phyloP scores from a whole-genome alignment of 1,140 invertebrate genomes.

The Araneus ventricosus region DNA sequence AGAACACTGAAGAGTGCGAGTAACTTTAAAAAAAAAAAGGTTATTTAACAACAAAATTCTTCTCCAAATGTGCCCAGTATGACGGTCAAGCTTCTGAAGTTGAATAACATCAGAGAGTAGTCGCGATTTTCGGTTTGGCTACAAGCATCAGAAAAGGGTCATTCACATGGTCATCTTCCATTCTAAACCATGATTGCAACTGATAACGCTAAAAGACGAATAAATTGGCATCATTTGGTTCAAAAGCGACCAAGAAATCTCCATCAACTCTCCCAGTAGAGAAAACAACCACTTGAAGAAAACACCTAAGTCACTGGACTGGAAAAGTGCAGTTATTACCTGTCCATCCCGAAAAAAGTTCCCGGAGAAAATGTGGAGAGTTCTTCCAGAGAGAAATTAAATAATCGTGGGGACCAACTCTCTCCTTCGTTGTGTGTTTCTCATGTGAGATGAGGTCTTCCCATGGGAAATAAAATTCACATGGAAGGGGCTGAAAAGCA shows the following conservation, averaged over 20 bases:
- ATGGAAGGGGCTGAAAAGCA: not conserved
- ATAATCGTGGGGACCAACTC: constrained; percentile 10
- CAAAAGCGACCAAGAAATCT: not conserved
- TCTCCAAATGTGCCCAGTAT: too few relatives aligned
- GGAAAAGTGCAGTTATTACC: constrained; percentile 14
- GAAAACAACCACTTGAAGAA: not conserved
- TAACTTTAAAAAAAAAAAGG: too few relatives aligned
- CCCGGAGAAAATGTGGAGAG: not conserved
- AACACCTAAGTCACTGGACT: not conserved
- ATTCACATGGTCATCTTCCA: constrained; percentile 9
- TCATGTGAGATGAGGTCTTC: constrained; percentile 1
- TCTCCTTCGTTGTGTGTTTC: not conserved
- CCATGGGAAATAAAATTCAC: not conserved
- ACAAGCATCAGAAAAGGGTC: not conserved
- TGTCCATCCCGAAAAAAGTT: not conserved
- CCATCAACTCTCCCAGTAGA: not conserved
- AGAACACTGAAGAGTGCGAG: too few relatives aligned
- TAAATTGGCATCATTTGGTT: constrained; percentile 20
- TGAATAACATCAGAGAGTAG: not conserved
- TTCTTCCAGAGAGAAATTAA: constrained; percentile 10
- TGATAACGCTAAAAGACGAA: not conserved
- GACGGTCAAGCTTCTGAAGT: not conserved
- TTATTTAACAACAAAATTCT: too few relatives aligned
- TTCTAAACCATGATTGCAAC: not conserved
- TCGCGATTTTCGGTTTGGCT: not conserved